phyloP scores from a whole-genome alignment of 1,140 invertebrate genomes.

The Ceratosolen fusciceps region DNA sequence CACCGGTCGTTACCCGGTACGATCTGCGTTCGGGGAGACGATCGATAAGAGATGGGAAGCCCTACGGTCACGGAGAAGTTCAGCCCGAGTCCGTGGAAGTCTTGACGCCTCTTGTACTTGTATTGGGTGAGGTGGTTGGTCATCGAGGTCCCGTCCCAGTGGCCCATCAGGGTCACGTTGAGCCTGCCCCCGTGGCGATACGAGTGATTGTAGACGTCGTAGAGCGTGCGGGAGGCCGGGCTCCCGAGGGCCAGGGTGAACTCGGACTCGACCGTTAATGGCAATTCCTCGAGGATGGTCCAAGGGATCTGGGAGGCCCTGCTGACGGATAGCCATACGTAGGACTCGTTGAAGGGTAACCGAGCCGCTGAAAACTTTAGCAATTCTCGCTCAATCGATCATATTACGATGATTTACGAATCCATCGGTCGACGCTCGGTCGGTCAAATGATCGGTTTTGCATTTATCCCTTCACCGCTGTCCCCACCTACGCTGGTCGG shows the following conservation, averaged over 20 bases:
- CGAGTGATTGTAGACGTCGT: constrained; percentile 69
- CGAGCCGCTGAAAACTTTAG: constrained; percentile 28
- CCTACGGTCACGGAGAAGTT: constrained; percentile 70
- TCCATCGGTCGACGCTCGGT: too few relatives aligned
- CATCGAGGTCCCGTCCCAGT: constrained; percentile 63
- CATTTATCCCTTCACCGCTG: too few relatives aligned
- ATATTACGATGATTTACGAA: too few relatives aligned
- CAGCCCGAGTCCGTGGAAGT: constrained; percentile 70
- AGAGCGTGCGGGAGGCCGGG: constrained; percentile 51
- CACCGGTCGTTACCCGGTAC: not conserved
- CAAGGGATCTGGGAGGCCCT: constrained; percentile 44
- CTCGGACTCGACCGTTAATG: constrained; percentile 58
- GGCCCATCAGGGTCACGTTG: constrained; percentile 70
- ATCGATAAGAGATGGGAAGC: not conserved
- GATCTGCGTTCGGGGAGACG: not conserved
- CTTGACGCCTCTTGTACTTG: constrained; percentile 68
- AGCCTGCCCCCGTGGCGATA: constrained; percentile 70
- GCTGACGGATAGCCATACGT: constrained; percentile 57
- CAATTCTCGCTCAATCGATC: too few relatives aligned
- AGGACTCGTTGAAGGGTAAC: constrained; percentile 58
- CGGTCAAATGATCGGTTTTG: too few relatives aligned
- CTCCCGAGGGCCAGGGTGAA: constrained; percentile 51
- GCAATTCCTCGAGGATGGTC: constrained; percentile 49
- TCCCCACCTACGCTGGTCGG: too few relatives aligned
- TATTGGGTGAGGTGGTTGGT: constrained; percentile 60